Percentiles rank a stretch among this genome's conserved stretches.
Conservation (phyloP, 2,888 invertebrate species). For the Rotaria sp. region DNA sequence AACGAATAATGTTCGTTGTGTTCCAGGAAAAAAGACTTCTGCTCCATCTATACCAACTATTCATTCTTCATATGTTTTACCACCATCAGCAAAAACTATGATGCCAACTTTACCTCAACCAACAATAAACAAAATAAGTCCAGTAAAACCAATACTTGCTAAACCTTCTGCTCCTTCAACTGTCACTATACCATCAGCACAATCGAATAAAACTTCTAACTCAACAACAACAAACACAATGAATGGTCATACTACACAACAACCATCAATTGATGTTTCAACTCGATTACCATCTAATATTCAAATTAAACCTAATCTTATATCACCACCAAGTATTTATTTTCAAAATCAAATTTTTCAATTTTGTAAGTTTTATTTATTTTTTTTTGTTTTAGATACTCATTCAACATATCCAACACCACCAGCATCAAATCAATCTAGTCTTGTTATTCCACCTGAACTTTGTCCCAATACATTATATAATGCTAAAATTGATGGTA, state of each 20-base stretch:
- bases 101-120: neutral
- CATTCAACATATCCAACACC: neutral
- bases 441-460: neutral
- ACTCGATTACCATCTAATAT: neutral
- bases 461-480: neutral
- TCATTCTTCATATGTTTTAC: neutral
- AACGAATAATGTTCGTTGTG: neutral
- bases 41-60: neutral
- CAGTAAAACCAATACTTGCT: neutral
- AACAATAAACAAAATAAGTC: neutral
- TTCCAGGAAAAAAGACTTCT: neutral
- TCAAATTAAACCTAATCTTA: neutral
- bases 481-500: neutral
- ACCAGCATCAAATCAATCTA: neutral
- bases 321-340: neutral
- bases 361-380: too few relatives aligned
- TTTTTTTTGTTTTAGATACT: neutral
- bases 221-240: neutral
- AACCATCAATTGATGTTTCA: neutral
- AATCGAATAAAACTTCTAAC: neutral
- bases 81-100: neutral
- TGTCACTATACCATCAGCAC: neutral
- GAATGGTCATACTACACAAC: neutral
- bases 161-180: neutral
- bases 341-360: too few relatives aligned